These are phyloP conservation scores for Falco naumanni DNA, from an alignment of 2,797 vertebrate genomes.

Conservation along the genomic window DNA sequence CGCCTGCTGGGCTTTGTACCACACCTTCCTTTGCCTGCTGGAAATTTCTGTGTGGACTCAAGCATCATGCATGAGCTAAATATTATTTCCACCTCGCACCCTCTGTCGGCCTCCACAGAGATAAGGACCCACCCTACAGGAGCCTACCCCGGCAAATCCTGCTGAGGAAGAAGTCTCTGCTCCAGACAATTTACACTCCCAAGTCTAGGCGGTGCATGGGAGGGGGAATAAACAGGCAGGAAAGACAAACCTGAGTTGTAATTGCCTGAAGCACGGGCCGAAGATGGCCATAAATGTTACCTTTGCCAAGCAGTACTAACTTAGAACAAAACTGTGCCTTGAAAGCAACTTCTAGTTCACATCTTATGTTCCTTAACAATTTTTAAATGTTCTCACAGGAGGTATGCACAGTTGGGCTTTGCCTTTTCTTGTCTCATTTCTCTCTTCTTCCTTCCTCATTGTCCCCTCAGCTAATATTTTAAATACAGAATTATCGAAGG, in stretches of 20 bases:
- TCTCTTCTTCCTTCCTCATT: not conserved
- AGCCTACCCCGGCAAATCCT: not conserved
- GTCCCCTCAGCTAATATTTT: not conserved
- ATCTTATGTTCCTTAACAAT: not conserved
- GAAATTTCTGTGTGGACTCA: not conserved
- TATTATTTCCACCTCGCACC: not conserved
- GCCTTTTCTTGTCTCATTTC: not conserved
- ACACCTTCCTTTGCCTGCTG: not conserved
- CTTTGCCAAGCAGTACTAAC: not conserved
- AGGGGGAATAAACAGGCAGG: not conserved
- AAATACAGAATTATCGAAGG: not conserved
- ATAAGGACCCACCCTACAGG: not conserved
- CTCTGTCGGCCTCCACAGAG: not conserved
- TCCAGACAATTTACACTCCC: not conserved
- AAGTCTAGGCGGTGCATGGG: not conserved
- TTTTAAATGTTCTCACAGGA: not conserved
- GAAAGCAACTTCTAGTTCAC: not conserved
- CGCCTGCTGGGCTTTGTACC: not conserved
- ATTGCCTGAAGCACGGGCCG: not conserved
- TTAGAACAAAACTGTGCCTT: not conserved
- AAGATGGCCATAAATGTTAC: not conserved
- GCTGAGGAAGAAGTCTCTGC: not conserved
- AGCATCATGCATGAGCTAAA: accelerated
- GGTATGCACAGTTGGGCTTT: not conserved
- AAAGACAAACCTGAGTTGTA: not conserved